Base-by-base conservation (phyloP, 2,113 vertebrate genomes). In the Labrus mixtus region DNA sequence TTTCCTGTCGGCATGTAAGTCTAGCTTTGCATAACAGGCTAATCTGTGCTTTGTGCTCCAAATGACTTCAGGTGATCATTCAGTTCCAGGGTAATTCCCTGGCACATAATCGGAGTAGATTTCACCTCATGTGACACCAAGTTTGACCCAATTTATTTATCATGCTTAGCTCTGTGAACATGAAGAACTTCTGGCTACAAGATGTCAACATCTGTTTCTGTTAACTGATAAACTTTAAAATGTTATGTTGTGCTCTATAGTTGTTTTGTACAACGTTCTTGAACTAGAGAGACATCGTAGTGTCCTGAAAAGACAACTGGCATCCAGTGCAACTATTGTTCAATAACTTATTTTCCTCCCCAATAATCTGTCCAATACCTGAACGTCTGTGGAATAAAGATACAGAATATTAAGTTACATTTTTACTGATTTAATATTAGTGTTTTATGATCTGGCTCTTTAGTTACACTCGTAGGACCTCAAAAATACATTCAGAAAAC, bases 101-200 rank as follows among this genome's bases (percentile, higher is more conserved):
- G 33, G 65, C 58, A 36, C 36, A 45, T 15, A 58, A 22, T 55
- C 45, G 23, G 11, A 33, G 37, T 16, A 65, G 53, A 43, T 69
- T 65, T 83, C 64, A 56, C 46, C 81, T 66, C 54, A 66, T 60
- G 53, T 39, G 36, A 63, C 48, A 66, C 66, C 48, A 54, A 16
- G 17, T 54, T 45, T 25, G 36, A 43, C 45, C 15, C 43, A 22
- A 8, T 54, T 46, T 2, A 41, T 60, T 61, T 55, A 65, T 53
- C 37, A 59, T 54, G 25, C 60, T 39, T 54, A 60, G 22, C 55
- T 55, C 59, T 50, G 39, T n/a, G 33, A 58, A 25, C 60, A 60
- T 8, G 53, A 48, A 37, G 25, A 70, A 39, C 55, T 20, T 10
- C 17, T 39, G 48, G 20, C 10, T 66, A 56, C 71, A 48, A 29